These are phyloP conservation scores for Pammene aurita DNA, from an alignment of 2,888 invertebrate genomes.

Conservation along the genomic window DNA sequence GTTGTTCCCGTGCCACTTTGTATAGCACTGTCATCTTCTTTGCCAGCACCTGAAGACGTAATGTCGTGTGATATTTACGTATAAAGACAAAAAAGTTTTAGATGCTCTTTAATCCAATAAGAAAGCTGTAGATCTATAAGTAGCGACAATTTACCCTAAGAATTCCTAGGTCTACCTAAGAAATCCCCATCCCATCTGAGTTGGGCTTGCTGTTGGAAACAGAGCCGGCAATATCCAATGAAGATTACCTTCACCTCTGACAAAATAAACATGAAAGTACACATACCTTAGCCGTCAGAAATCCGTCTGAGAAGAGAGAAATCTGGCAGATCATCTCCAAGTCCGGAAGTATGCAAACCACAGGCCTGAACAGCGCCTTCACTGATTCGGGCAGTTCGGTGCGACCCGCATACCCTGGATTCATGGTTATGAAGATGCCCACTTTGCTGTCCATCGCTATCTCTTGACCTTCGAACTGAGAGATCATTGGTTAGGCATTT, in stretches of 20 bases:
- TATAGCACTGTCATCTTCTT: slow-evolving; percentile 98
- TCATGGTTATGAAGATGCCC: slow-evolving; percentile 97
- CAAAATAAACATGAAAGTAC: too few species aligned
- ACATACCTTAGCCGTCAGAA: slow-evolving; percentile 91
- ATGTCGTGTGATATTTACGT: too few species aligned
- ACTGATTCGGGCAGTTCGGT: slow-evolving; percentile 96
- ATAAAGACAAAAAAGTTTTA: too few species aligned
- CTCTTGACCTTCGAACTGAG: slow-evolving; percentile 92
- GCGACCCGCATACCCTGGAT: slow-evolving; percentile 96
- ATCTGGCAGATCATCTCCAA: slow-evolving; percentile 96
- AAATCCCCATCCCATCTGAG: too few species aligned
- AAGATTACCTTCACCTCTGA: too few species aligned
- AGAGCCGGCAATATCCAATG: too few species aligned
- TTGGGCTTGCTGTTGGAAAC: too few species aligned
- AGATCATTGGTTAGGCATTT: slow-evolving; percentile 3
- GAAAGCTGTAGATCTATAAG: too few species aligned
- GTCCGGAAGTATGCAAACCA: slow-evolving; percentile 96
- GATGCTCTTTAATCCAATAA: too few species aligned
- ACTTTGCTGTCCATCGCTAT: slow-evolving; percentile 92
- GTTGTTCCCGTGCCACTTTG: slow-evolving; percentile 92
- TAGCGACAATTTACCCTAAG: too few species aligned
- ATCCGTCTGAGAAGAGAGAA: slow-evolving; percentile 96
- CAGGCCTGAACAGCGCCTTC: slow-evolving; percentile 95
- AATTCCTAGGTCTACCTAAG: too few species aligned
- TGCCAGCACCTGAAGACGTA: slow-evolving; percentile 84